These are phyloP conservation scores for Drosophila mimica DNA, from an alignment of 2,888 invertebrate species.

Conservation along the genomic window DNA sequence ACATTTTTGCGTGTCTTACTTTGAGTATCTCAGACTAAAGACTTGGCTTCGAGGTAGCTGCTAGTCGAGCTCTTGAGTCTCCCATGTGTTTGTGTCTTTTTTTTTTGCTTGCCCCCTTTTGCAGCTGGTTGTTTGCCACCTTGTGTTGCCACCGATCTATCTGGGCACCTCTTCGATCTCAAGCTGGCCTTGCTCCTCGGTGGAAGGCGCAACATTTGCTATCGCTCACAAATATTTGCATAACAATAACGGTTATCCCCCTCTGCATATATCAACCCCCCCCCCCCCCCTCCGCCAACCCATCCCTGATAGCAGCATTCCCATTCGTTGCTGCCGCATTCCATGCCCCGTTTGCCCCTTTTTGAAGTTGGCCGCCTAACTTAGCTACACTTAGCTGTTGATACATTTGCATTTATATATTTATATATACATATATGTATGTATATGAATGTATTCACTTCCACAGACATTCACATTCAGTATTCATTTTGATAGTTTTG, in stretches of 20 bases:
- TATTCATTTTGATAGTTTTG: slow-evolving; percentile 11
- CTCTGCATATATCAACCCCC: background rate
- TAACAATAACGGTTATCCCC: slow-evolving; percentile 40
- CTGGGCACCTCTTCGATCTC: background rate
- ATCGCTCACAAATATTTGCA: slow-evolving; percentile 53
- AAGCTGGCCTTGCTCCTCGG: slow-evolving; percentile 25
- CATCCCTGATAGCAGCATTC: background rate
- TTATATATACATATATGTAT: background rate
- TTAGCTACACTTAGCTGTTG: background rate
- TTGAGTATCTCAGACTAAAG: background rate
- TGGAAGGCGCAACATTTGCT: slow-evolving; percentile 41
- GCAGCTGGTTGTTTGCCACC: background rate
- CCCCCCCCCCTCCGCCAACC: background rate
- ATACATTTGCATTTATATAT: background rate
- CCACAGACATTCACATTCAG: slow-evolving; percentile 16
- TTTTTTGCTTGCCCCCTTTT: background rate
- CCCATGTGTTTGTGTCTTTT: background rate
- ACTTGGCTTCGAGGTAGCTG: background rate
- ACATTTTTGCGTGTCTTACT: background rate
- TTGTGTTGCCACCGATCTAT: background rate
- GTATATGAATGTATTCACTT: slow-evolving; percentile 31
- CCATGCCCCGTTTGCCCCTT: slow-evolving; percentile 3
- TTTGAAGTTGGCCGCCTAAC: slow-evolving; percentile 38
- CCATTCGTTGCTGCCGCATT: slow-evolving; percentile 15
- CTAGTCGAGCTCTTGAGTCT: background rate